A percentile compares a stretch with the other conserved stretches of the same genome.
These are phyloP conservation scores for Cardinalis cardinalis DNA, from an alignment of 2,113 vertebrate genomes.

Conservation along the genomic window DNA sequence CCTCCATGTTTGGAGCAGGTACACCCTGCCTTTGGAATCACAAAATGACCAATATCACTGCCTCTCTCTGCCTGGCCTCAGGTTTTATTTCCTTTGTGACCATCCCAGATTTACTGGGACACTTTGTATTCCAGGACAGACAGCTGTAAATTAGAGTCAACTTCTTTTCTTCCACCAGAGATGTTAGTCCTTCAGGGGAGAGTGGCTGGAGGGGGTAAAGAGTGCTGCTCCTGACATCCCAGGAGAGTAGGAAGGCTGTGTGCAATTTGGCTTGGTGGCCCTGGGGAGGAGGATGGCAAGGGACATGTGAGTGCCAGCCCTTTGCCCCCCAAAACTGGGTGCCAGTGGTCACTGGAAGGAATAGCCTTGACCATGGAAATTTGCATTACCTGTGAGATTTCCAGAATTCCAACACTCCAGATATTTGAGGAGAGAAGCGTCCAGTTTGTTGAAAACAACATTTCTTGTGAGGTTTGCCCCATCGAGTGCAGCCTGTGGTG, in stretches of 20 bases:
- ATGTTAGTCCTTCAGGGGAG: neutral
- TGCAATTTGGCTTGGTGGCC: neutral
- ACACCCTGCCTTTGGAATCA: neutral
- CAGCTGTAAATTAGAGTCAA: neutral
- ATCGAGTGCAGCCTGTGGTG: neutral
- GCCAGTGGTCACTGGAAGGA: neutral
- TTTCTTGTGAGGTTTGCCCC: neutral
- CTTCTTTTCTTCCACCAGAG: neutral
- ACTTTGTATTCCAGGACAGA: neutral
- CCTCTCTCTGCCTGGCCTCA: neutral
- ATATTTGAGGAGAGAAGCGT: neutral
- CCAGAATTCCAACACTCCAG: neutral
- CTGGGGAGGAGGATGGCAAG: neutral
- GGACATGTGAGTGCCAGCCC: neutral
- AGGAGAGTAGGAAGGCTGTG: neutral
- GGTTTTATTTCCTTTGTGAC: neutral
- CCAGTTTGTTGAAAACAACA: neutral
- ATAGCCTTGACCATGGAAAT: neutral
- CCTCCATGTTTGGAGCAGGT: neutral
- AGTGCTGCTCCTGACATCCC: neutral
- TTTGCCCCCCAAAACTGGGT: neutral
- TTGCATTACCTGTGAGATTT: neutral
- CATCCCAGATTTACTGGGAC: neutral
- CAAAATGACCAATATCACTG: fast-evolving
- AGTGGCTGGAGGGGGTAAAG: neutral